Conservation (phyloP, 1,140 invertebrate species). For the Schlechtendalia chinensis region DNA sequence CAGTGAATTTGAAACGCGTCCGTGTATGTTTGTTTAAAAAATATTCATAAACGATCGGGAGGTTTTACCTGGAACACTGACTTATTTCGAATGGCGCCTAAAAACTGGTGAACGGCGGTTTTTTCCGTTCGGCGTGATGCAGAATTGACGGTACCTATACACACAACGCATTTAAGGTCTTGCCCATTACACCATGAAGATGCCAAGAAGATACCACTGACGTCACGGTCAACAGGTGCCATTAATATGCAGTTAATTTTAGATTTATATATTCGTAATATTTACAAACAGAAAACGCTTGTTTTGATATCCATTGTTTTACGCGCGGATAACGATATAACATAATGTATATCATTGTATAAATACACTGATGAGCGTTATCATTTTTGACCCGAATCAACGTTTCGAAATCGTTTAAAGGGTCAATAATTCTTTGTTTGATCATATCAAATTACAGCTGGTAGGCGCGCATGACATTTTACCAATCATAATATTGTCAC, state of each 20-base stretch:
- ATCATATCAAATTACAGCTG: background rate
- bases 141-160: slow-evolving; percentile 6
- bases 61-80: slow-evolving; percentile 8
- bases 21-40: background rate
- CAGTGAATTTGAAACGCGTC: background rate
- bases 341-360: background rate
- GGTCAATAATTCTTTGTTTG: background rate
- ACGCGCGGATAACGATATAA: background rate
- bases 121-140: slow-evolving; percentile 8
- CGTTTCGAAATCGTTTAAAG: slow-evolving; percentile 1
- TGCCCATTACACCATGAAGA: slow-evolving; percentile 36
- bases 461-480: no score
- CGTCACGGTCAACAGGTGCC: slow-evolving; percentile 49
- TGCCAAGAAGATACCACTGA: slow-evolving; percentile 20
- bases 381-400: slow-evolving; percentile 22
- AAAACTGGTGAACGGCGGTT: slow-evolving; percentile 1
- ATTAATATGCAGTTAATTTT: slow-evolving; percentile 34
- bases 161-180: slow-evolving; percentile 23
- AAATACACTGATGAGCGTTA: background rate
- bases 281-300: slow-evolving; percentile 13
- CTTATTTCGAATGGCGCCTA: slow-evolving; percentile 32
- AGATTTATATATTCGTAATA: slow-evolving; percentile 24
- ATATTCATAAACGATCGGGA: background rate
- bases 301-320: slow-evolving; percentile 38
- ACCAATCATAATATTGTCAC: no score